These are phyloP conservation scores for Parauchenoglanis punctatus DNA, from an alignment of 2,797 vertebrate genomes.

Conservation along the genomic window DNA sequence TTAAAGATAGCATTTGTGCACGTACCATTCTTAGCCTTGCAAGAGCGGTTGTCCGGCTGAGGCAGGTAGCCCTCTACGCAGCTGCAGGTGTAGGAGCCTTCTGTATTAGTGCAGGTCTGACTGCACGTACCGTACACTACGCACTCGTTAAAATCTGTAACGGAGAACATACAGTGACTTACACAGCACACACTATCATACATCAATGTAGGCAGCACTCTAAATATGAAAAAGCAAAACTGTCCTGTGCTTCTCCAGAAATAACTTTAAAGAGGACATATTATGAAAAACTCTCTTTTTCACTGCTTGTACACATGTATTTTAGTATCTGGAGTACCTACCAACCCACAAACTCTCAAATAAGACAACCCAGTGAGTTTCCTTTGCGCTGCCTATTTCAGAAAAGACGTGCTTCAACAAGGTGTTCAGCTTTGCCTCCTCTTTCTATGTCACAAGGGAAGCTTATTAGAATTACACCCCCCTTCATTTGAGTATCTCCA, in stretches of 20 bases:
- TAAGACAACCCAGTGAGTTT: too few species aligned
- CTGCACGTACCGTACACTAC: constrained; percentile 90
- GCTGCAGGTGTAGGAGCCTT: constrained; percentile 89
- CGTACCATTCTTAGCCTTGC: constrained; percentile 96
- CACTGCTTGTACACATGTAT: too few species aligned
- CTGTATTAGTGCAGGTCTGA: constrained; percentile 88
- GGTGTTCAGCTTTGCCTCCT: too few species aligned
- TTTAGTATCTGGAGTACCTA: too few species aligned
- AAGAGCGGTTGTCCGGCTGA: constrained; percentile 95
- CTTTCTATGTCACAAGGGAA: too few species aligned
- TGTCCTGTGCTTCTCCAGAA: background rate
- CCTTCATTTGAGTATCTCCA: too few species aligned
- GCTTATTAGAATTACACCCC: too few species aligned
- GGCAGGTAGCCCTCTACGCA: constrained; percentile 94
- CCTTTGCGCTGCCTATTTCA: too few species aligned
- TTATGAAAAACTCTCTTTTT: too few species aligned
- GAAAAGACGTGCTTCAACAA: too few species aligned
- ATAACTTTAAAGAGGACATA: background rate
- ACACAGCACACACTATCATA: background rate
- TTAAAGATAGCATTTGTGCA: background rate
- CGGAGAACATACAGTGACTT: constrained; percentile 14
- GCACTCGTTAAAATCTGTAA: constrained; percentile 92
- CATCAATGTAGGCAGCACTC: background rate
- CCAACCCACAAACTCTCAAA: too few species aligned
- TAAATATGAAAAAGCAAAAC: background rate